Conservation (phyloP, 2,113 vertebrate genomes). For the Cryptoleucopteryx plumbea region DNA sequence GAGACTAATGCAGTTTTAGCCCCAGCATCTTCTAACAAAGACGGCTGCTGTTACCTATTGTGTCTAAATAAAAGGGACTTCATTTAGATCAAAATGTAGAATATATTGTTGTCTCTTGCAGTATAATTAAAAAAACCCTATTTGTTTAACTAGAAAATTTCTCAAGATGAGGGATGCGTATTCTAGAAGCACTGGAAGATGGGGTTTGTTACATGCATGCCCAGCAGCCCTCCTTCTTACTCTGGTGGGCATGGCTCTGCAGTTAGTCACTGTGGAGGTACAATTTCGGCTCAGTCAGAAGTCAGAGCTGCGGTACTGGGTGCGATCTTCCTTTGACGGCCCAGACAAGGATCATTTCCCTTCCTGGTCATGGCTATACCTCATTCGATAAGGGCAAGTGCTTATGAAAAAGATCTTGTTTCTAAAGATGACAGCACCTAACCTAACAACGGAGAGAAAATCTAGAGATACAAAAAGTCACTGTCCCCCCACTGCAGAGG, state of each 20-base stretch:
- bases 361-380: not conserved
- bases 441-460: not conserved
- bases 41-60: fast-evolving
- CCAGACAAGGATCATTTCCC: not conserved
- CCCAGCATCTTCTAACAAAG: not conserved
- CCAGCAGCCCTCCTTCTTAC: not conserved
- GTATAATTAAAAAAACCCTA: fast-evolving
- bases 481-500: not conserved
- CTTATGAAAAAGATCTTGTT: not conserved
- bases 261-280: not conserved
- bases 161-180: not conserved
- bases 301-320: not conserved
- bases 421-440: not conserved
- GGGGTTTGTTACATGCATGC: not conserved
- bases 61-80: not conserved
- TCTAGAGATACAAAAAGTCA: not conserved
- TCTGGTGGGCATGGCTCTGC: not conserved
- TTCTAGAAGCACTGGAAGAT: not conserved
- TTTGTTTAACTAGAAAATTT: not conserved
- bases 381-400: not conserved
- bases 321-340: not conserved
- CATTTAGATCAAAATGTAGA: not conserved
- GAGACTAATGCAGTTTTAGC: not conserved
- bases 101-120: not conserved
- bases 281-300: not conserved